These are phyloP conservation scores for Onychomys torridus DNA, from an alignment of 2,797 vertebrate genomes.

Conservation along the genomic window DNA sequence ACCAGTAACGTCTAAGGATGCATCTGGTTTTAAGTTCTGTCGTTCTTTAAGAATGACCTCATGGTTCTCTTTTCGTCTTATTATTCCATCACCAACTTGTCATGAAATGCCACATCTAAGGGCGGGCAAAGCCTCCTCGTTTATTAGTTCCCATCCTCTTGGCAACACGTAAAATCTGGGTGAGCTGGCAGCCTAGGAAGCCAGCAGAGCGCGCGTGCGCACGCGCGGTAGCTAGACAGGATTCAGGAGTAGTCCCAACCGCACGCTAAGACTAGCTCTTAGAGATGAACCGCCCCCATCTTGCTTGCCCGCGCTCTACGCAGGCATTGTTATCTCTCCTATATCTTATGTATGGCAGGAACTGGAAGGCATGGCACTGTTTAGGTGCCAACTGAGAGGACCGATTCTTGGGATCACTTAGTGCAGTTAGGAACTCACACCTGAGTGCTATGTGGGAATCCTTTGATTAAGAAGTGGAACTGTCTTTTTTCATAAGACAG, in stretches of 20 bases:
- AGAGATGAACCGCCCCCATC: background rate
- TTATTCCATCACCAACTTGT: background rate
- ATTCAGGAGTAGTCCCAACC: background rate
- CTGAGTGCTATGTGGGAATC: background rate
- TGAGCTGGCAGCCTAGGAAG: background rate
- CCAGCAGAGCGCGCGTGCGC: rapidly evolving
- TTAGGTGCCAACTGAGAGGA: background rate
- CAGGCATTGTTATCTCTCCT: background rate
- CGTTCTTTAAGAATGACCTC: background rate
- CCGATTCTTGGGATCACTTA: background rate
- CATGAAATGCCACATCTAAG: background rate
- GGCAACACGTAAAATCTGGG: background rate
- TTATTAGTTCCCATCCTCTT: background rate
- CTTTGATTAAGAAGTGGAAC: conserved; percentile 26
- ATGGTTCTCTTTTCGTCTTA: background rate
- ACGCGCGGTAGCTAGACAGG: background rate
- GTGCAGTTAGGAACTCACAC: background rate
- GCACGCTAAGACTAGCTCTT: background rate
- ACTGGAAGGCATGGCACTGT: background rate
- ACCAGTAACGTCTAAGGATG: background rate
- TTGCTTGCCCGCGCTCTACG: background rate
- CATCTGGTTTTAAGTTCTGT: background rate
- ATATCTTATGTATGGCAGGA: background rate
- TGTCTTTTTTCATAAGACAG: background rate
- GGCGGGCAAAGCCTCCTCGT: background rate